Base-by-base conservation (phyloP, 2,797 vertebrate genomes). In the Triplophysa bombifrons region DNA sequence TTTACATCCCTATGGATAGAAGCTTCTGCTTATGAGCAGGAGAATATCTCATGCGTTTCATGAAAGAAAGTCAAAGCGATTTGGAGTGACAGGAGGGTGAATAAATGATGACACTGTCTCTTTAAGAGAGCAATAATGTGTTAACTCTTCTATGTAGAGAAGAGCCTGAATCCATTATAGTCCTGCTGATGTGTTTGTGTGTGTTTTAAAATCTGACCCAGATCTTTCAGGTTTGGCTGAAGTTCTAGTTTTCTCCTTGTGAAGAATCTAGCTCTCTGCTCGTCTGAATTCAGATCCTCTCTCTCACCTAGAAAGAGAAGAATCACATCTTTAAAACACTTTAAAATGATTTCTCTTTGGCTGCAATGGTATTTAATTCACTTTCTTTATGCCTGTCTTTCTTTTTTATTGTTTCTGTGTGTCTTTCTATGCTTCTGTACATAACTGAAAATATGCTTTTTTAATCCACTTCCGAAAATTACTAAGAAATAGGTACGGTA, bases 141-240 rank as follows among this genome's bases (percentile, higher is more conserved):
- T 20, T 5, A 41, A 30, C 25, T 79, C 25, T 65, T 44, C 30
- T 30, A 4, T 0, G 50, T 27, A 53, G 25, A 51, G 34, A 41
- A 11, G n/a, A 70, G 72, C 34, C 27, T 74, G 61, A 71, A 30
- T 56, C 30, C 46, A 30, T 70, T 74, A 34, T 19, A 51, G 44
- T 56, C 76, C 73, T 68, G 82, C 68, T 53, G 73, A 70, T 78
- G 63, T 67, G 70, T 74, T 63, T 78, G 82, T 74, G 79, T 77
- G 48, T 56, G 65, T 77, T 82, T 78, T 80, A 74, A 80, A 82
- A 74, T 64, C 70, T 85, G 84, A 82, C 81, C 84, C 78, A 85
- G 81, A 85, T 85, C 81, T 75, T 58, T 76, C 68, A 80, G 78
- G 34, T 50, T 48, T 55, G 46, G 74, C 53, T 64, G 41, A 70